Evolutionary conservation across 2,797 vertebrate genomes (phyloP), one percentile per base, ranked within the genome.

Genomic region (Perodicticus potto): DNA sequence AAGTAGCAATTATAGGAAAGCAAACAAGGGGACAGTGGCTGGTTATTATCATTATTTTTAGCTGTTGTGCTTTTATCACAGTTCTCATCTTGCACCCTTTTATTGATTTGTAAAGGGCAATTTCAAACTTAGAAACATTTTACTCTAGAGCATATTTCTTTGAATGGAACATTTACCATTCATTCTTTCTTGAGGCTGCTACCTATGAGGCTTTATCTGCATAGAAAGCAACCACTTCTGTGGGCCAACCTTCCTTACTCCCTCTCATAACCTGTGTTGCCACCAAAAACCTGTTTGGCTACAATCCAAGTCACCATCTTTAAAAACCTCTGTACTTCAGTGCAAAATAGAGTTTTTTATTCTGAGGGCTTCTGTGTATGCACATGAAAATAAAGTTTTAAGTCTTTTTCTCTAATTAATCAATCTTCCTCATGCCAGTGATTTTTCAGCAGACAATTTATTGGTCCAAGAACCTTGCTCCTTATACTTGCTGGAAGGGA

Each of bases 401-500:
- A 32, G 16, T 67, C 65, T 67, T 67, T 67, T 67, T 7, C 65
- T 32, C 32, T n/a, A 67, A 63, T 63, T 63, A 63, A n/a, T 67
- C 32, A 67, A 19, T 67, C 65, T 67, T 3, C 7, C 7, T 67
- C 65, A 67, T 8, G 65, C 17, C 65, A 67, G 32, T 67, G 14
- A 67, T 19, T 67, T 67, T 67, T 67, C 65, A 67, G 32, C n/a
- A 32, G n/a, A 67, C 16, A 67, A 67, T n/a, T 67, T 67, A 67
- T n/a, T 67, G 65, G 65, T 6, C 65, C 32, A 67, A 67, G 16
- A 32, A 32, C 65, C 65, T n/a, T 67, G 32, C 32, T 67, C 65
- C 65, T 32, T 67, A n/a, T 3, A 17, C 49, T 97, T 89, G 49
- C 70, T 94, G 40, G 67, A 95, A n/a, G 8, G 2, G 89, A 93